A percentile compares a stretch with the other conserved stretches of the same genome.
Conservation (phyloP, 2,113 vertebrate genomes). For the Brachypodius melanocephalos region DNA sequence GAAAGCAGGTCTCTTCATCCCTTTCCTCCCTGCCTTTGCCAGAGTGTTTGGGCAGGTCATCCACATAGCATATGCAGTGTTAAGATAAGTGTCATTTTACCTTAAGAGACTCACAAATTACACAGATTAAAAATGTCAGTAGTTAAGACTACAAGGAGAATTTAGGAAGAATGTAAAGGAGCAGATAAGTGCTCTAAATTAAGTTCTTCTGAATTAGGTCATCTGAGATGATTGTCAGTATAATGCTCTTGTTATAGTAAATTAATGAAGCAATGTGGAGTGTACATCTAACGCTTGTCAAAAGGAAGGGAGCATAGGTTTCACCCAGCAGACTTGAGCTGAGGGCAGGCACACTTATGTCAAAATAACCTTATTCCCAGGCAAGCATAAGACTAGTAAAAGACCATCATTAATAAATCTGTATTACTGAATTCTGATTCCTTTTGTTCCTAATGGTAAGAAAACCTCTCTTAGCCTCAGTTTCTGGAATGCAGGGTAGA, state of each 20-base stretch:
- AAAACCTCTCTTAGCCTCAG: background rate
- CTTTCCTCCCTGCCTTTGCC: background rate
- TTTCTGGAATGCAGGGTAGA: background rate
- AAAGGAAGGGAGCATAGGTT: background rate
- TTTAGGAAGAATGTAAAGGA: background rate
- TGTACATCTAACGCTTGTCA: background rate
- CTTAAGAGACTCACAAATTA: background rate
- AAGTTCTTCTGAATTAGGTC: background rate
- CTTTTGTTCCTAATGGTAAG: background rate
- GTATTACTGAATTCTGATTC: background rate
- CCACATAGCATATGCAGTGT: accelerated
- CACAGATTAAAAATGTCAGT: background rate
- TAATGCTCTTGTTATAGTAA: background rate
- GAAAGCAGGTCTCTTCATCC: background rate
- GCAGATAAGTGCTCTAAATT: background rate
- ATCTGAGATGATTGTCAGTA: background rate
- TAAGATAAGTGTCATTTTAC: background rate
- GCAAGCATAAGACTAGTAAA: background rate
- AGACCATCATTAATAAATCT: background rate
- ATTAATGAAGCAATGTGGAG: background rate
- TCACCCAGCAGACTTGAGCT: background rate
- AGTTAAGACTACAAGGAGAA: background rate
- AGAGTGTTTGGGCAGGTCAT: background rate
- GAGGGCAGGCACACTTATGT: background rate
- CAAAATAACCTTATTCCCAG: background rate